Percentiles rank a stretch among this genome's conserved stretches.
phyloP scores from a whole-genome alignment of 2,113 vertebrate genomes.

The Passer montanus region DNA sequence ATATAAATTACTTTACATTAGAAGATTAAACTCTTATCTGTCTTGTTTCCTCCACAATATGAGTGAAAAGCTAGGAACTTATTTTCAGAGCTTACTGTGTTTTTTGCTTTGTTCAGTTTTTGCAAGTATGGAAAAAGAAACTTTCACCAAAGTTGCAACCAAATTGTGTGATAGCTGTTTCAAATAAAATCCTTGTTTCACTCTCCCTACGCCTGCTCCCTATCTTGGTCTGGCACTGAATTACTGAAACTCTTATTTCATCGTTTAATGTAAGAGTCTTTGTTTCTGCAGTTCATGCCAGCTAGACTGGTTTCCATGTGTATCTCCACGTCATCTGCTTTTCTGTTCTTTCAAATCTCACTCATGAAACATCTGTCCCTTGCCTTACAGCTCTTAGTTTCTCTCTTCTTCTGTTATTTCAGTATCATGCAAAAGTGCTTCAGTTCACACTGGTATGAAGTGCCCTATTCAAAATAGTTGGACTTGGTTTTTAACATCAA shows the following conservation, averaged over 20 bases:
- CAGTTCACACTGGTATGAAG: not conserved
- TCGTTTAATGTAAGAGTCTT: slow-evolving; percentile 45
- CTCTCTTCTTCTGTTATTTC: slow-evolving; percentile 1
- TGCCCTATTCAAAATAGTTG: not conserved
- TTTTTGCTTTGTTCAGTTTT: not conserved
- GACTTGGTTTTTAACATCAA: not conserved
- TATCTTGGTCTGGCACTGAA: slow-evolving; percentile 62
- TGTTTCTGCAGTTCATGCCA: slow-evolving; percentile 54
- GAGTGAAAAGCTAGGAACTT: not conserved
- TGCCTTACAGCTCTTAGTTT: slow-evolving; percentile 11
- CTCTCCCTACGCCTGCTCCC: slow-evolving; percentile 22
- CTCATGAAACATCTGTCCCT: slow-evolving; percentile 50
- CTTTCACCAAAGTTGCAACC: not conserved
- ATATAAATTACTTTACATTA: not conserved
- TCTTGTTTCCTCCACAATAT: not conserved
- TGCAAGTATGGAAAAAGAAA: not conserved
- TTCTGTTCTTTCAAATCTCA: not conserved
- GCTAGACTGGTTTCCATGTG: slow-evolving; percentile 52
- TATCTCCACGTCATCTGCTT: slow-evolving; percentile 40
- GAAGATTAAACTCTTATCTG: not conserved
- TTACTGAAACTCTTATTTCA: slow-evolving; percentile 59
- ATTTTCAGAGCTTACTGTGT: not conserved
- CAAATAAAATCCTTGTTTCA: slow-evolving; percentile 63
- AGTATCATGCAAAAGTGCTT: slow-evolving; percentile 1
- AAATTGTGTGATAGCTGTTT: slow-evolving; percentile 57